These are phyloP conservation scores for Fabriciana adippe DNA, from an alignment of 2,888 invertebrate species.

Conservation along the genomic window DNA sequence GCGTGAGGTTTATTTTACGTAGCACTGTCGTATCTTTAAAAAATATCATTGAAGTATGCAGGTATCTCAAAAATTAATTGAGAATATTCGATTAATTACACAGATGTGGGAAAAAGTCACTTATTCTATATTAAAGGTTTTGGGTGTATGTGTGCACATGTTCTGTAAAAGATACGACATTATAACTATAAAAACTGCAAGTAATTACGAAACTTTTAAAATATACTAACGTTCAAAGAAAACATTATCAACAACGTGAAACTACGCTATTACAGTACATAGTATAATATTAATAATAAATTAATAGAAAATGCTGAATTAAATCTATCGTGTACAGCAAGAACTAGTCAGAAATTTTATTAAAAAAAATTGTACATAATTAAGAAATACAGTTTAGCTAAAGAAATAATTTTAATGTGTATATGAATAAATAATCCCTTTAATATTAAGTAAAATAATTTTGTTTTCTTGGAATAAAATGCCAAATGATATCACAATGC, in stretches of 20 bases:
- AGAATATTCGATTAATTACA: background rate
- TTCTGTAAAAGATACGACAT: background rate
- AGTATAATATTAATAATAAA: conserved; percentile 24
- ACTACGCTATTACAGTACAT: conserved; percentile 4
- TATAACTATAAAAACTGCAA: background rate
- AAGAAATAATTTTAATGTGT: conserved; percentile 23
- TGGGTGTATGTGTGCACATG: no score
- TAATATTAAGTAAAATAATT: conserved; percentile 42
- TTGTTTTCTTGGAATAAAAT: conserved; percentile 57
- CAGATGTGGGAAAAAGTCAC: background rate
- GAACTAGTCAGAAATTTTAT: background rate
- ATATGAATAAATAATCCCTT: conserved; percentile 26
- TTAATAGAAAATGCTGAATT: conserved; percentile 35
- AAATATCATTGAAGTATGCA: background rate
- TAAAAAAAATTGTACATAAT: background rate
- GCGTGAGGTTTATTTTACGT: conserved; percentile 37
- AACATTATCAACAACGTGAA: background rate
- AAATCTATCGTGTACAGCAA: conserved; percentile 23
- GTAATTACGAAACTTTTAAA: background rate
- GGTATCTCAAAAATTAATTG: background rate
- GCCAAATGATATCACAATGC: conserved; percentile 44
- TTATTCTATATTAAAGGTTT: no score
- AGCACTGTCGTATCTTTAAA: background rate
- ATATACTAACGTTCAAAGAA: background rate
- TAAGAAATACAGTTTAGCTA: conserved; percentile 8